Evolutionary conservation across 2,888 invertebrate species (phyloP).

Genomic region (Chydorus sphaericus): DNA sequence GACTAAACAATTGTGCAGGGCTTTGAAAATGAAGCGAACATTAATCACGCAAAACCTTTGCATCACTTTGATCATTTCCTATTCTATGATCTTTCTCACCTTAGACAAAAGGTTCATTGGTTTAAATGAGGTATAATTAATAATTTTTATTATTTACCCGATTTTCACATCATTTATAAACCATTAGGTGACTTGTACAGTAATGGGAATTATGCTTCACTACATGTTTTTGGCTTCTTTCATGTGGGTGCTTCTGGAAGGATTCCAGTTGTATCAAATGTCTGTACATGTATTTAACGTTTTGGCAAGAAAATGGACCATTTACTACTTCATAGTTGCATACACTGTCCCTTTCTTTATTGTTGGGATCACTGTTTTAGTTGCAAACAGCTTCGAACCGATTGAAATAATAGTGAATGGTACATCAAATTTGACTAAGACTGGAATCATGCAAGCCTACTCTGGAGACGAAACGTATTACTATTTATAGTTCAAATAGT

Average conservation of each 20-base stretch:
- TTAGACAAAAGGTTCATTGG: constrained; percentile 17
- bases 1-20: too few species aligned
- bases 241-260: constrained; percentile 38
- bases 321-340: constrained; percentile 30
- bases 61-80: constrained; percentile 34
- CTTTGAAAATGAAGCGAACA: constrained; percentile 28
- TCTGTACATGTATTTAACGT: constrained; percentile 34
- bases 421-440: too few species aligned
- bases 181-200: constrained; percentile 27
- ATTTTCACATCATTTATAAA: too few species aligned
- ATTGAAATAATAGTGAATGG: too few species aligned
- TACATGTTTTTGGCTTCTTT: constrained; percentile 34
- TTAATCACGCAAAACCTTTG: constrained; percentile 39
- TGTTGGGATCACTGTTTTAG: constrained; percentile 16
- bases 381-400: constrained; percentile 14
- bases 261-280: constrained; percentile 35
- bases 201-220: constrained; percentile 32
- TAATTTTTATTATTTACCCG: too few species aligned
- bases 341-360: constrained; percentile 27
- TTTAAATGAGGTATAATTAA: constrained; percentile 18
- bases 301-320: constrained; percentile 26
- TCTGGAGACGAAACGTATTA: constrained; percentile 20
- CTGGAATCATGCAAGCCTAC: constrained; percentile 18
- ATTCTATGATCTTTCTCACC: constrained; percentile 31
- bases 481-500: too few species aligned